Conservation (phyloP, 2,888 invertebrate species). For the Leucophora obtusa region DNA sequence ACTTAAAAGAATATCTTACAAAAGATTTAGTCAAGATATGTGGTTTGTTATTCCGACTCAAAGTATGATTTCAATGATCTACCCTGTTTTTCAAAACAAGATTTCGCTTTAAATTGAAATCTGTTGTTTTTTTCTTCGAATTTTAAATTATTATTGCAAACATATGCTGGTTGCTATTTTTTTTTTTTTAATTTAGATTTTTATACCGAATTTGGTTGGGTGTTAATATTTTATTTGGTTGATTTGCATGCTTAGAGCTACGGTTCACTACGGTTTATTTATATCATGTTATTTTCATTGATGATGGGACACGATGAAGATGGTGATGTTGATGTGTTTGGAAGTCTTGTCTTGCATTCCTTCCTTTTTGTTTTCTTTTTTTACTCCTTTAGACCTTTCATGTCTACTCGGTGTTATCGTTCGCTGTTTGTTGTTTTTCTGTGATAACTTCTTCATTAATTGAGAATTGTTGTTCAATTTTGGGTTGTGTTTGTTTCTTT, state of each 20-base stretch:
- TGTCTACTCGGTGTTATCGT: constrained; percentile 64
- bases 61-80: too few species aligned
- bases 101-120: too few species aligned
- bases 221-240: constrained; percentile 48
- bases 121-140: not conserved
- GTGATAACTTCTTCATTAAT: constrained; percentile 74
- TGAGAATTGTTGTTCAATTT: constrained; percentile 75
- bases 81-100: too few species aligned
- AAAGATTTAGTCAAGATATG: too few species aligned
- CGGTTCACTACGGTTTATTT: constrained; percentile 55
- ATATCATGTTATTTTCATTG: constrained; percentile 53
- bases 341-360: constrained; percentile 29
- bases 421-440: constrained; percentile 65
- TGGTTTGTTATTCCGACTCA: too few species aligned
- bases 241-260: constrained; percentile 61
- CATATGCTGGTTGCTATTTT: constrained; percentile 66
- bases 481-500: constrained; percentile 31
- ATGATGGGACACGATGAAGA: constrained; percentile 39
- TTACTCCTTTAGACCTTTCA: constrained; percentile 63
- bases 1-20: too few species aligned
- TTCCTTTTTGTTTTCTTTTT: constrained; percentile 56
- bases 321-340: constrained; percentile 20
- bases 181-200: constrained; percentile 24
- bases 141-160: constrained; percentile 26
- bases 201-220: constrained; percentile 32